Conservation (phyloP, 2,797 vertebrate species). For the Arrhamphus sclerolepis region DNA sequence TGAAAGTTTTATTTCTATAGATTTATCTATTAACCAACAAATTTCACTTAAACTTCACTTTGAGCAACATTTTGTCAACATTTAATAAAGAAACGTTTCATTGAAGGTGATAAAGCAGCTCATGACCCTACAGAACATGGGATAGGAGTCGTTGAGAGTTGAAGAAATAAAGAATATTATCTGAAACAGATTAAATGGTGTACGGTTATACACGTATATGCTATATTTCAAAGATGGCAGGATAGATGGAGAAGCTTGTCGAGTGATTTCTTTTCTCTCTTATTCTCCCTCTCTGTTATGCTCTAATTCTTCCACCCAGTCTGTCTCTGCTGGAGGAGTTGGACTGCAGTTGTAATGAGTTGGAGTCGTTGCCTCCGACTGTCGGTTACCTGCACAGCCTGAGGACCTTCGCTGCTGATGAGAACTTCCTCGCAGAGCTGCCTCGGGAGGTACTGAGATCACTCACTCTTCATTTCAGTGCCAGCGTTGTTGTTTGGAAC, state of each 20-base stretch:
- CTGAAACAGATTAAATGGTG: constrained; percentile 4
- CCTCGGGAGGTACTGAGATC: constrained; percentile 87
- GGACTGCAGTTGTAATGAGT: constrained; percentile 98
- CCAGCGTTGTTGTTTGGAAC: neutral
- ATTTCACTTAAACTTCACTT: no score
- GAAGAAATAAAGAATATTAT: constrained; percentile 12
- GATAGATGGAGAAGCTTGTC: constrained; percentile 10
- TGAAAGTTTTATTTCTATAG: no score
- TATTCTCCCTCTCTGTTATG: constrained; percentile 14
- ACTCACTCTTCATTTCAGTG: neutral
- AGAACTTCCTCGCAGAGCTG: constrained; percentile 96
- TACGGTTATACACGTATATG: no score
- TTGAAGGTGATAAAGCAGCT: neutral
- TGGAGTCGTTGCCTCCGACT: constrained; percentile 93
- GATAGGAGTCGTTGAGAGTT: constrained; percentile 21
- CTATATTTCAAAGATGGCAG: neutral
- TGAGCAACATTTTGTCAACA: no score
- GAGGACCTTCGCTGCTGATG: constrained; percentile 93
- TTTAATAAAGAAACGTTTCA: constrained; percentile 10
- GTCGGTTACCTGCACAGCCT: constrained; percentile 95
- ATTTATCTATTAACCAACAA: no score
- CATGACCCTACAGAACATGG: no score
- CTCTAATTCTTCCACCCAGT: constrained; percentile 75
- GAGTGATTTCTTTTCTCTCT: constrained; percentile 32
- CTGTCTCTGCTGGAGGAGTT: constrained; percentile 97